Evolutionary conservation across 2,113 vertebrate species (phyloP), one percentile per base, ranked within the genome.

Genomic region (Notechis scutatus): DNA sequence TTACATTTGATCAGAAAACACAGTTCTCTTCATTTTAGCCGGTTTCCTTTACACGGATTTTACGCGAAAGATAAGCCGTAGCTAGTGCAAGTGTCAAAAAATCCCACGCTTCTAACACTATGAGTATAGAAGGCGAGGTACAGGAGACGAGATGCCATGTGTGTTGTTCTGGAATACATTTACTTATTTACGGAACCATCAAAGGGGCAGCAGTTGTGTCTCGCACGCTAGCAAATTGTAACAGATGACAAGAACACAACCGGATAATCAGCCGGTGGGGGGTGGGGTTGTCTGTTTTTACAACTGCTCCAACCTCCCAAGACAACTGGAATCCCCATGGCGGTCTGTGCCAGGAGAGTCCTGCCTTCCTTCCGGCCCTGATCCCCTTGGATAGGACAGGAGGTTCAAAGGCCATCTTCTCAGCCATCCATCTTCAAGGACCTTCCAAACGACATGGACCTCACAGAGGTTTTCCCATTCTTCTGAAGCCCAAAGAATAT

Each of bases 371-470:
- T 92, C 86, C 91, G 55, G 86, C 24, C 26, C 87, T 74, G 87
- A 69, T 88, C 59, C 86, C 29, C 34, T 47, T 0, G 18, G 59
- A 85, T 81, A 85, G 50, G 20, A 88, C 24, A 81, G 23, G 7
- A 18, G 34, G 87, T 42, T 87, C 91, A 92, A 92, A 92, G 91
- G 91, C 45, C 91, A 92, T 5, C 23, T 88, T 42, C 59, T 47
- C 91, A 88, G 42, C 7, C 47, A 92, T 92, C 87, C 50, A 55
- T 92, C 87, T 88, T 88, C 45, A 88, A 54, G 20, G 5, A 45
- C 55, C 23, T 87, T 45, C 57, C 26, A 5, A 18, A 12, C n/a
- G 87, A 88, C 91, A 88, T 1, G 18, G 34, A 69, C 34, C 34
- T 18, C 57, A 69, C 47, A 29, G 54, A 74, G 3, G 47, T 12